Percentiles rank a stretch among this genome's conserved stretches.
These are phyloP conservation scores for Lamprotornis superbus DNA, from an alignment of 2,113 vertebrate species.

Conservation along the genomic window DNA sequence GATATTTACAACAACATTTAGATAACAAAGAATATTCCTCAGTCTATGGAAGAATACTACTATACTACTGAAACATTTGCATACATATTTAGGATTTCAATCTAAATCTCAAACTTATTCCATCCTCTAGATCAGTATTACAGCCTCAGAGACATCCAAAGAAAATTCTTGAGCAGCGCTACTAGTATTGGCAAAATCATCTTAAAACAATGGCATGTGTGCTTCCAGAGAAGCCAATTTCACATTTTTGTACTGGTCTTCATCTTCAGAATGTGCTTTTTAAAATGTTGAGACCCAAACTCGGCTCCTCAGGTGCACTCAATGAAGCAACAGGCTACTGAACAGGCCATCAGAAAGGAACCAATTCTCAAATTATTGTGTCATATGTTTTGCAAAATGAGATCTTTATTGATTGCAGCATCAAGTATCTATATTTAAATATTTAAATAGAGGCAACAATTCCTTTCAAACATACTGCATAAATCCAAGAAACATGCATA, in stretches of 20 bases:
- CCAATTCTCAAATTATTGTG: background rate
- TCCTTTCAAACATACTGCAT: background rate
- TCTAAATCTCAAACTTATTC: conserved; percentile 1
- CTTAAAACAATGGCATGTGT: background rate
- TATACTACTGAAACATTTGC: background rate
- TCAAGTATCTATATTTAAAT: conserved; percentile 7
- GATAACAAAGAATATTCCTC: conserved; percentile 31
- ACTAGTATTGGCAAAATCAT: background rate
- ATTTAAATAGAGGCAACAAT: conserved; percentile 6
- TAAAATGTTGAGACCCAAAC: background rate
- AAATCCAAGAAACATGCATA: background rate
- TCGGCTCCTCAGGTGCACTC: background rate
- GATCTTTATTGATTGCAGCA: conserved; percentile 12
- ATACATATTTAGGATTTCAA: background rate
- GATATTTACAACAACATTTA: conserved; percentile 20
- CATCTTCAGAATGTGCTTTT: background rate
- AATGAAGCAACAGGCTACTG: background rate
- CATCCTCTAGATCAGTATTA: background rate
- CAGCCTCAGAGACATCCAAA: background rate
- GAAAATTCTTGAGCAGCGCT: background rate
- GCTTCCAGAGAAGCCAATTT: background rate
- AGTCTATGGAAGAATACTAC: background rate
- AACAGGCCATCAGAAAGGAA: background rate
- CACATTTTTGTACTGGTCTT: background rate
- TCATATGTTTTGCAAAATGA: background rate